Evolutionary conservation across 2,113 vertebrate species (phyloP), one percentile per base, ranked within the genome.

Genomic region (Pleuronectes platessa): DNA sequence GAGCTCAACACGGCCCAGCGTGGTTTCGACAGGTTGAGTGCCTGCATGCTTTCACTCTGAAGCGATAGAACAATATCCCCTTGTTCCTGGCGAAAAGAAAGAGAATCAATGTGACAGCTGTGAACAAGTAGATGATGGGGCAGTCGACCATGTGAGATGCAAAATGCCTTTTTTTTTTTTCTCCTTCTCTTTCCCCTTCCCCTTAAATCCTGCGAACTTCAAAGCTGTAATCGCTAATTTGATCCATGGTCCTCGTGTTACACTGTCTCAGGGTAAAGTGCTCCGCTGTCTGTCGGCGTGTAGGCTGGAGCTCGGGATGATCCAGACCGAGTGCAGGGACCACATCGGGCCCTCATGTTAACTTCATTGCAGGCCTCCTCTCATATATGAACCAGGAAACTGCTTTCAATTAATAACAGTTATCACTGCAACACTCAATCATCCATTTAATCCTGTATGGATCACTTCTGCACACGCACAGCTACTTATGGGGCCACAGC

Each of bases 11-110:
- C 84, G 74, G 79, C 81, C 76, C 81, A 86, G 78, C 82, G 3
- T 81, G 86, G 58, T 81, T 83, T 90, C 74, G 81, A 90, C 90
- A 90, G 85, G 88, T 92, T 88, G 88, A 91, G 83, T 89, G 87
- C 86, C 74, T 76, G 85, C 85, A 83, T 83, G 89, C 86, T 92
- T 92, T 91, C 80, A 87, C 87, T 85, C 82, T 71, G 82, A 85
- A 80, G 70, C 78, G 67, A 83, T 81, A 67, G 85, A 90, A 93
- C 85, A 90, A 90, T 90, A 81, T 84, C 65, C 78, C 79, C 86
- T 85, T 90, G 87, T 90, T 92, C 84, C 76, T 15, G 63, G 75
- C 5, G 17, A 86, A 82, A 82, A 86, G 74, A 83, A 77, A 85
- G 71, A 86, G 77, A 91, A 86, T 84, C 84, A 62, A 69, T 72